Percentiles rank a stretch among this genome's conserved stretches.
Conservation (phyloP, 2,888 invertebrate species). For the Sinohyriopsis cumingii region DNA sequence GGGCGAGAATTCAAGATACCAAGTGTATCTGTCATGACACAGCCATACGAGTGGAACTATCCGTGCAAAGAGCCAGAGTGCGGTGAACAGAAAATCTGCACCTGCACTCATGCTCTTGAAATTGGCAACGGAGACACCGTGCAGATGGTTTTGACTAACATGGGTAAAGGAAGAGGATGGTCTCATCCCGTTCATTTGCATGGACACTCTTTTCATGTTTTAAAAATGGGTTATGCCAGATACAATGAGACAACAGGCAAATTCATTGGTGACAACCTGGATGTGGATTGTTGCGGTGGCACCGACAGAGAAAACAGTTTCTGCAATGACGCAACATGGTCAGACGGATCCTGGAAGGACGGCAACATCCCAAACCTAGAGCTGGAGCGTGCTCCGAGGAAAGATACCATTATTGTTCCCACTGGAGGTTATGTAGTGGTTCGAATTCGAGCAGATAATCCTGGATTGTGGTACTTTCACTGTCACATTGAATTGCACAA, state of each 20-base stretch:
- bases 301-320: constrained; percentile 31
- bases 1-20: constrained; percentile 45
- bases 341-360: constrained; percentile 50
- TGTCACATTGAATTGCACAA: constrained; percentile 64
- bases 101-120: constrained; percentile 48
- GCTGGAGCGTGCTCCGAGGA: constrained; percentile 51
- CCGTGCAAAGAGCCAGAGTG: constrained; percentile 43
- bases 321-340: constrained; percentile 61
- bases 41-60: constrained; percentile 46
- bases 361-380: constrained; percentile 54
- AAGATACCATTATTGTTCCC: constrained; percentile 66
- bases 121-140: constrained; percentile 48
- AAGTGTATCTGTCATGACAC: constrained; percentile 42
- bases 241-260: constrained; percentile 34
- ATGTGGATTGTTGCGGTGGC: constrained; percentile 42
- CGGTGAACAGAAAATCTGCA: constrained; percentile 44
- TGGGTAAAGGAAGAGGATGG: constrained; percentile 55
- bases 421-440: constrained; percentile 67
- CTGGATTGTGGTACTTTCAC: constrained; percentile 66
- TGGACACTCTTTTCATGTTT: constrained; percentile 64
- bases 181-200: constrained; percentile 67
- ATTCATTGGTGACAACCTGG: constrained; percentile 37
- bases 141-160: constrained; percentile 58
- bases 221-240: constrained; percentile 58
- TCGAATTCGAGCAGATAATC: constrained; percentile 64